Evolutionary conservation across 2,888 invertebrate genomes (phyloP), one percentile per base, ranked within the genome.

Genomic region (Ornithoptera alexandrae): DNA sequence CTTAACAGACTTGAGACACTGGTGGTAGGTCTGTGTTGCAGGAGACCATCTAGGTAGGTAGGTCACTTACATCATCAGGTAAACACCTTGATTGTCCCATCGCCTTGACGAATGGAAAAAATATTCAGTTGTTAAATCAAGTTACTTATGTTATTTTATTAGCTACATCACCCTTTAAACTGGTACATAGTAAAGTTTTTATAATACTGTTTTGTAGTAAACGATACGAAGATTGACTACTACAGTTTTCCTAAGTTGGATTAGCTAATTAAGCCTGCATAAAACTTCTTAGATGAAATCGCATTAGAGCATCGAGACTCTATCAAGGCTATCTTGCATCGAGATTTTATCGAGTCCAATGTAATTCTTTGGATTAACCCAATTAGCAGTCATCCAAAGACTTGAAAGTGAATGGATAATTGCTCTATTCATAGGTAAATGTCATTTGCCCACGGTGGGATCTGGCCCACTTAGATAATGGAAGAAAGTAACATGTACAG

Each of bases 391-490:
- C 46, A 50, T 59, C 50, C 46, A 7, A 18, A 20, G 20, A 36
- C 46, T 22, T 58, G 46, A 69, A 62, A 69, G 69, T 62, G 69
- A 69, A 69, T 57, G 56, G 65, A 59, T 70, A 65, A 70, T 66
- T 66, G 66, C 66, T 39, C 24, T n/a, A 70, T 66, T 70, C 62
- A 62, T 36, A 62, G 17, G 57, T 70, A 70, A 70, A 70, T 66
- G 66, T 70, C 62, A 66, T 66, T 70, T 39, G 62, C 59, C 53
- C 69, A 30, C 59, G 69, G 39, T 50, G 36, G 66, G 66, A 62
- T 62, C 66, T 20, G 42, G 46, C 66, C 57, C 62, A 70, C 62
- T 58, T 65, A 58, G 65, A 66, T 69, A 69, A 66, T 64, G 53
- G 22, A 39, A 60, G 64, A 60, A 68, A 68, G 68, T 64, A 68